Percentiles rank a stretch among this genome's conserved stretches.
phyloP scores from a whole-genome alignment of 2,888 invertebrate species.

The Nymphalis urticae region DNA sequence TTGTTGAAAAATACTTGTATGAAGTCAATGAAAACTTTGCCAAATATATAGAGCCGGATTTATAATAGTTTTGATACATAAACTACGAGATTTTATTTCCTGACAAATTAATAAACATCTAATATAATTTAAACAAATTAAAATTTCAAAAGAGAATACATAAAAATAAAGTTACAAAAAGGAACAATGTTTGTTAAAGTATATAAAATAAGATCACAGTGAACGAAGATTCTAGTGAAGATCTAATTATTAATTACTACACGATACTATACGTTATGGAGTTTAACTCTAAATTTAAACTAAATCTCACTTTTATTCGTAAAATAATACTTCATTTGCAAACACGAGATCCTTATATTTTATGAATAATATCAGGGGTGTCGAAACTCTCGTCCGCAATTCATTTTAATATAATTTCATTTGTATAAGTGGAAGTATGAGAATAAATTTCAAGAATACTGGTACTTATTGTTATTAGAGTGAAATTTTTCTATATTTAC shows the following conservation, averaged over 20 bases:
- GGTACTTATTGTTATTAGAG: too few relatives aligned
- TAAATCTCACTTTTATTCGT: constrained; percentile 18
- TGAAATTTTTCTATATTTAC: too few relatives aligned
- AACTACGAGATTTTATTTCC: neutral
- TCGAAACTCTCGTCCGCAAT: neutral
- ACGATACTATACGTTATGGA: constrained; percentile 2
- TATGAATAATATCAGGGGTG: constrained; percentile 9
- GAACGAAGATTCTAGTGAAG: neutral
- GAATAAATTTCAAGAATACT: too few relatives aligned
- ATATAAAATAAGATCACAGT: constrained; percentile 6
- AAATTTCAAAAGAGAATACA: neutral
- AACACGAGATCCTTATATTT: constrained; percentile 28
- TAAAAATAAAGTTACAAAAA: constrained; percentile 2
- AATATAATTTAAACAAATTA: constrained; percentile 2
- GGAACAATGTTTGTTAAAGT: neutral
- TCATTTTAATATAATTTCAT: too few relatives aligned
- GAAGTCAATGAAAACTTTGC: neutral
- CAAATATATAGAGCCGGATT: neutral
- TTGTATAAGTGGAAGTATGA: too few relatives aligned
- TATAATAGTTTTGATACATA: neutral
- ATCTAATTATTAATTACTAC: constrained; percentile 5
- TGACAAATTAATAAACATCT: neutral
- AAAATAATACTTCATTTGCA: constrained; percentile 31
- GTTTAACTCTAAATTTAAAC: constrained; percentile 29
- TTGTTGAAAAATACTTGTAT: neutral